Base-by-base conservation (phyloP, 2,888 invertebrate species). In the Strigamia crassipes region DNA sequence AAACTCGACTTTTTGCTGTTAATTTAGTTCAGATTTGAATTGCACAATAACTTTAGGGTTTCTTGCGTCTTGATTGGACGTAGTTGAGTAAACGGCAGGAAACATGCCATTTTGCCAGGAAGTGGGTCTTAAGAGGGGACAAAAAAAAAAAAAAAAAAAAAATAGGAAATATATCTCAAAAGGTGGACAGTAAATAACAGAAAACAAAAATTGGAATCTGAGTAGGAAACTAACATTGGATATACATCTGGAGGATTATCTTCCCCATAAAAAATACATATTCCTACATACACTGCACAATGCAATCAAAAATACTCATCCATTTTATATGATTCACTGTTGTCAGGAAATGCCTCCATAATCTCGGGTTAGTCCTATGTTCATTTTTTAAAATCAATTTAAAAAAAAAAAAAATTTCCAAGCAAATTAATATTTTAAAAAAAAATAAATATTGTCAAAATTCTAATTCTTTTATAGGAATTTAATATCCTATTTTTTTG, bases 71-170 rank as follows among this genome's bases (percentile, higher is more conserved):
- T 66, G 66, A 66, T 66, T 66, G 66, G 66, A 27, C 23, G 23
- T 66, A 31, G 27, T 31, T 66, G 66, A 66, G 66, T 66, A 66
- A 66, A 8, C 66, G 66, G 23, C 66, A 66, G 66, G 66, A 66
- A 66, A 66, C 66, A 66, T 27, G 66, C 66, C 23, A 66, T 66
- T 66, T 66, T 66, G 4, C 23, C 66, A 66, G 66, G 66, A 66
- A 66, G 66, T 66, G 6, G 31, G 27, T 66, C 66, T n/a, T n/a
- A n/a, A 27, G 12, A 23, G 15, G 27, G 15, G 27, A 10, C 10
- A 23, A 23, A 31, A 66, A n/a, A 66, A 51, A 15, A 6, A 34
- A 5, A 15, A 51, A 51, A 51, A 6, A n/a, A 15, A 51, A 51
- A 51, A 51, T 51, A 15, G 51, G 51, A 51, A 51, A 51, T n/a